Percentiles rank a stretch among this genome's conserved stretches.
phyloP scores from a whole-genome alignment of 2,113 vertebrate species.

The Catharus fuscescens region DNA sequence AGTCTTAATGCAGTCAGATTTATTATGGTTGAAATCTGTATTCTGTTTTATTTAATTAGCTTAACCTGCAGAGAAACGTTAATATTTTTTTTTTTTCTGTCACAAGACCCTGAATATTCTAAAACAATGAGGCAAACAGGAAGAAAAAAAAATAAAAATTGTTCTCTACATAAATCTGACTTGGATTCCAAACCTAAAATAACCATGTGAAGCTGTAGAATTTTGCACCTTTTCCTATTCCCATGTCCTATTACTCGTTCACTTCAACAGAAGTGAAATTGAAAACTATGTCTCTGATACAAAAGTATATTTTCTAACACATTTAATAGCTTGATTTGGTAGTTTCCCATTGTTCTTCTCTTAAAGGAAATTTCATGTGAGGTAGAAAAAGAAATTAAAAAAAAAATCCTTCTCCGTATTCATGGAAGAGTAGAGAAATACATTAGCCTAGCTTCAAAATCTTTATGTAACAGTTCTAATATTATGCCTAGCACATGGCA shows the following conservation, averaged over 20 bases:
- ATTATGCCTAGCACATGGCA: neutral
- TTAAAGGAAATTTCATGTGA: neutral
- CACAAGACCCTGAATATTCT: conserved; percentile 10
- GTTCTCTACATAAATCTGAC: neutral
- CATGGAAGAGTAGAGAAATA: neutral
- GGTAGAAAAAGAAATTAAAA: neutral
- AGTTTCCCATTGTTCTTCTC: neutral
- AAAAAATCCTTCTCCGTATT: neutral
- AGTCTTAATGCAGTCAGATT: conserved; percentile 59
- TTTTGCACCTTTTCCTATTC: neutral
- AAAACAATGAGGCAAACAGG: neutral
- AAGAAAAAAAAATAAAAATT: conserved; percentile 27
- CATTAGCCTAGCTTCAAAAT: neutral
- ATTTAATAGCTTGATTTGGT: neutral
- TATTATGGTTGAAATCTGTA: conserved; percentile 59
- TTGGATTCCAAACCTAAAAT: neutral
- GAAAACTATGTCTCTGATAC: neutral
- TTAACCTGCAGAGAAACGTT: conserved; percentile 35
- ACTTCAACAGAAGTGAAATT: neutral
- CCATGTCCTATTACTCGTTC: fast-evolving
- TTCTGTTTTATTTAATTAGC: conserved; percentile 67
- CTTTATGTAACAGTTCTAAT: neutral
- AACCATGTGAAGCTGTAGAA: neutral
- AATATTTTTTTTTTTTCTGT: neutral
- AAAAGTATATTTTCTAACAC: neutral